Conservation (phyloP, 2,797 vertebrate genomes). For the Enteromius argenteus region DNA sequence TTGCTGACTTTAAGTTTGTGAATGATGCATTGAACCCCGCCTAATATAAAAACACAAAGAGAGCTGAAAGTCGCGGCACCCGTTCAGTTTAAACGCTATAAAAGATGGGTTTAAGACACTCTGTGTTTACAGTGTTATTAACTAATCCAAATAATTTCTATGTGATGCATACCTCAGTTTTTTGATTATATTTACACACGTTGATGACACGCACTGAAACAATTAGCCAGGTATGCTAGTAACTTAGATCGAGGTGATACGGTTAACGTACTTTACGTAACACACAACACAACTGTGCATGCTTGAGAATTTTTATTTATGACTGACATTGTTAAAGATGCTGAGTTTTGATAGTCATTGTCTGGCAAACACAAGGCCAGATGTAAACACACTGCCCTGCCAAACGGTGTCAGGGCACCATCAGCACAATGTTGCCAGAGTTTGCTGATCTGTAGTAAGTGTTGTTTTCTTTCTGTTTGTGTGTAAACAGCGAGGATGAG, state of each 20-base stretch:
- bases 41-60: slow-evolving; percentile 18
- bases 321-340: not conserved
- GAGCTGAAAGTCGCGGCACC: not conserved
- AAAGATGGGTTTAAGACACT: not conserved
- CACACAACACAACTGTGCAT: not conserved
- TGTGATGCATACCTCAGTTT: not conserved
- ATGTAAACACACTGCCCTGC: slow-evolving; percentile 9
- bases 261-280: not conserved
- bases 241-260: not conserved
- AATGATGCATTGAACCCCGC: not conserved
- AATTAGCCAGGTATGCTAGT: not conserved
- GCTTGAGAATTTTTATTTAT: not conserved
- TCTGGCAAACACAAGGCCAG: not conserved
- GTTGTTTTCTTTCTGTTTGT: slow-evolving; percentile 41
- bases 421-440: slow-evolving; percentile 35
- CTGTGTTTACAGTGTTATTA: not conserved
- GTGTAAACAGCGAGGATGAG: slow-evolving; percentile 85
- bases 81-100: not conserved
- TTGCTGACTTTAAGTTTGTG: not conserved
- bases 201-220: not conserved
- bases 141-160: accelerated
- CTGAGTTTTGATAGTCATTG: not conserved
- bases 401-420: slow-evolving; percentile 1
- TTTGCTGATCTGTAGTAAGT: not conserved
- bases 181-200: not conserved